Percentiles rank a stretch among this genome's conserved stretches.
Conservation (phyloP, 2,888 invertebrate genomes). For the Xanthia togata region DNA sequence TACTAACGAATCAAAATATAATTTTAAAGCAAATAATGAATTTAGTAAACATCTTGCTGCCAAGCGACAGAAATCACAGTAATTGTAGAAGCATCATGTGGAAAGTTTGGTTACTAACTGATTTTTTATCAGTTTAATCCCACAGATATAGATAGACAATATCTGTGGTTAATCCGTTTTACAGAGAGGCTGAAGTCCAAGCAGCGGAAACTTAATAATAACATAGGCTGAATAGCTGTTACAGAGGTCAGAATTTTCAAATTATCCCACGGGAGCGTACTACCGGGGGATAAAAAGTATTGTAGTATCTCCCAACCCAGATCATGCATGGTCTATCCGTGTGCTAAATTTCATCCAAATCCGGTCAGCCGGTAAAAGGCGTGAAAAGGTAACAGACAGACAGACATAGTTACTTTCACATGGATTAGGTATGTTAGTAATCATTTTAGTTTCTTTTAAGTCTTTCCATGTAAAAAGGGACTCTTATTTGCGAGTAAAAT, state of each 20-base stretch:
- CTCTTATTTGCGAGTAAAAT: background rate
- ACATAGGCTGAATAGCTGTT: background rate
- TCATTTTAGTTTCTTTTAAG: background rate
- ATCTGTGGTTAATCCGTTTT: background rate
- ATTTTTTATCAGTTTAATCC: slow-evolving; percentile 19
- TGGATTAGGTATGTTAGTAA: background rate
- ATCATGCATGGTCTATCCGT: background rate
- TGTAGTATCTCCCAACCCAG: too few relatives aligned
- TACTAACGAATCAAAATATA: background rate
- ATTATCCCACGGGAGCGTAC: background rate
- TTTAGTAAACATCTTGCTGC: slow-evolving; percentile 2
- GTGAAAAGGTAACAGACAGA: background rate
- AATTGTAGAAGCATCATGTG: background rate
- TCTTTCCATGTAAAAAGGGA: background rate
- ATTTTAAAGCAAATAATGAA: slow-evolving; percentile 8
- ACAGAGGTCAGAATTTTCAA: background rate
- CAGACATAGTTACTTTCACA: background rate
- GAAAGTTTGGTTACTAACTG: slow-evolving; percentile 5
- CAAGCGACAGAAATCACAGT: background rate
- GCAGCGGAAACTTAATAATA: background rate
- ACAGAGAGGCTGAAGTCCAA: too few relatives aligned
- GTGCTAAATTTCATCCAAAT: background rate
- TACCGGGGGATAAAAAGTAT: background rate
- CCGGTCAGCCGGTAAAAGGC: too few relatives aligned
- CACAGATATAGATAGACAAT: too few relatives aligned